Evolutionary conservation across 37 sponge, comb jelly and placozoan genomes (phyloP).

Genomic region (Cliona cf. orientalis): DNA sequence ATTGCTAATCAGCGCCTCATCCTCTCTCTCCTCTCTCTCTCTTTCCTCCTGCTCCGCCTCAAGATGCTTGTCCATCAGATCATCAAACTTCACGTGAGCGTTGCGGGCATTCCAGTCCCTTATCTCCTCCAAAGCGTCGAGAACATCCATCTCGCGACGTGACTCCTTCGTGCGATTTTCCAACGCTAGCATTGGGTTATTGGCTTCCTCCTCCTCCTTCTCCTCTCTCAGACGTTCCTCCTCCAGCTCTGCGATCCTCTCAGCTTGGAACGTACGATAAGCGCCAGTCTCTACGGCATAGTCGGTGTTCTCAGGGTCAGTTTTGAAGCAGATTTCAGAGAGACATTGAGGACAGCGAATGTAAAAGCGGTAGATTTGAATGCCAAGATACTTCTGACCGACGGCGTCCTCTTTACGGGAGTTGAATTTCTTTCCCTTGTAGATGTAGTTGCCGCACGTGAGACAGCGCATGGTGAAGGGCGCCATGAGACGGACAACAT

Average conservation of each 20-base stretch:
- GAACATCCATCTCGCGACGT: constrained; percentile 94
- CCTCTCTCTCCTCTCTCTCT: constrained; percentile 66
- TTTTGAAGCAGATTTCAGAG: constrained; percentile 96
- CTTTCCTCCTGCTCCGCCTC: constrained; percentile 52
- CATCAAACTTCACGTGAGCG: constrained; percentile 70
- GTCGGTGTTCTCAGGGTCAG: constrained; percentile 96
- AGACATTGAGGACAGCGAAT: constrained; percentile 95
- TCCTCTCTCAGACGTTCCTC: constrained; percentile 76
- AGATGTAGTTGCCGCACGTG: constrained; percentile 97
- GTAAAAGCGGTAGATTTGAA: constrained; percentile 92
- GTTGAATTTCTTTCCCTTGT: constrained; percentile 98
- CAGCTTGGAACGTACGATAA: constrained; percentile 92
- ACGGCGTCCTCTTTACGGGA: constrained; percentile 89
- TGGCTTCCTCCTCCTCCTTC: constrained; percentile 94
- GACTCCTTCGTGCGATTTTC: constrained; percentile 96
- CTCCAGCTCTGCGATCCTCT: constrained; percentile 78
- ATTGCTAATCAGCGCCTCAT: constrained; percentile 65
- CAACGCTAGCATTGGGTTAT: constrained; percentile 95
- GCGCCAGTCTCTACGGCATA: constrained; percentile 97
- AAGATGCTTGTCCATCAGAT: constrained; percentile 64
- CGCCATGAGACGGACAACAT: constrained; percentile 95
- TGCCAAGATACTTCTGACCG: constrained; percentile 89
- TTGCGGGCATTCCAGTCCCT: constrained; percentile 94
- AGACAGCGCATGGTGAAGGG: constrained; percentile 98
- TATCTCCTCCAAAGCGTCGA: constrained; percentile 97